Evolutionary conservation across 2,888 invertebrate species (phyloP), one percentile per base, ranked within the genome.

Genomic region (Macaria liturata): DNA sequence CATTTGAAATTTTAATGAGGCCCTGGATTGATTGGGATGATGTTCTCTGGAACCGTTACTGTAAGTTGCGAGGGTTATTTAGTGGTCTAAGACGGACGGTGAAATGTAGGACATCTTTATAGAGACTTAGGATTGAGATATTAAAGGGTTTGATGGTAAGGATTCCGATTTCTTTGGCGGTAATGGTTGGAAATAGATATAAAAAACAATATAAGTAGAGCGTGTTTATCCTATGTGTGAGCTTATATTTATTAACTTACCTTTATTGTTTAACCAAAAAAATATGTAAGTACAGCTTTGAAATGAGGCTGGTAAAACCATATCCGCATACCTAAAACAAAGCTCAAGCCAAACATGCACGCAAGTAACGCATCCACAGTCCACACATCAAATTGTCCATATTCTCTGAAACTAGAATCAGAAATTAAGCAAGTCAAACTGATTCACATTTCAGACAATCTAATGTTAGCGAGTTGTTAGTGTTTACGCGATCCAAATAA

Each of bases 401-500:
- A 56, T 59, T 66, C 56, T 62, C 62, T 49, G 65, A 65, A 64
- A 65, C 57, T 69, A 69, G 69, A 61, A 72, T 68, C 64, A 71
- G 59, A 32, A 42, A 49, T 30, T 34, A 49, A 46, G 0, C 31
- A 40, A 40, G 37, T n/a, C 9, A 44, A 39, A 51, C 45, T 61
- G 58, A 58, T 59, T 49, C 62, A 20, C 44, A 51, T 51, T 62
- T 62, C 64, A 37, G 55, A 55, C 55, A 55, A 52, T 53, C 40
- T 39, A 47, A 54, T 53, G 55, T 53, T 56, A 53, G 52, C 54
- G 48, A 46, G 67, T 57, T 67, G 71, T 76, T 70, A 75, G 65
- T 69, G 61, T 67, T 61, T 66, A 70, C 74, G 74, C 69, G 68
- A 68, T 72, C 66, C 66, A 78, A 79, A 76, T 72, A 77, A 78